Percentiles rank a stretch among this genome's conserved stretches.
Conservation (phyloP, 2,113 vertebrate genomes). For the Menura novaehollandiae region DNA sequence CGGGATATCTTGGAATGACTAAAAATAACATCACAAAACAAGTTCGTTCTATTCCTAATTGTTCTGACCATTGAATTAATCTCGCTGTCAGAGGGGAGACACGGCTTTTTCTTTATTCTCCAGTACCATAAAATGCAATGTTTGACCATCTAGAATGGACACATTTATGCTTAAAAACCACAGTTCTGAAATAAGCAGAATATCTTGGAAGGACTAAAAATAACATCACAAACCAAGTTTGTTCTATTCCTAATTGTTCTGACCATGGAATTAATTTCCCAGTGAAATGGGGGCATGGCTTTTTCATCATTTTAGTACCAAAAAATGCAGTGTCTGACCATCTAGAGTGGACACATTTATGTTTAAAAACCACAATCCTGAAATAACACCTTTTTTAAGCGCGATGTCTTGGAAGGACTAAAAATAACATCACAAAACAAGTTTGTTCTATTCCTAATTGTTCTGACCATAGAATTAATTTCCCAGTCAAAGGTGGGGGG, state of each 20-base stretch:
- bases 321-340: background rate
- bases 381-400: background rate
- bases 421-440: slow-evolving; percentile 66
- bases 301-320: slow-evolving; percentile 76
- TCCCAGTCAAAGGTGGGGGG: slow-evolving; percentile 84
- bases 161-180: background rate
- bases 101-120: slow-evolving; percentile 82
- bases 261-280: slow-evolving; percentile 86
- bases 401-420: background rate
- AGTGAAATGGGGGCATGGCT: slow-evolving; percentile 80
- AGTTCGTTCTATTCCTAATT: slow-evolving; percentile 76
- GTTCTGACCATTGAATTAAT: slow-evolving; percentile 85
- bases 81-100: slow-evolving; percentile 82
- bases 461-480: slow-evolving; percentile 88
- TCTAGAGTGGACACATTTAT: too few relatives aligned
- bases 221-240: slow-evolving; percentile 58
- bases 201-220: slow-evolving; percentile 50
- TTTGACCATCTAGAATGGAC: background rate
- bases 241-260: slow-evolving; percentile 79
- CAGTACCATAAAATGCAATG: background rate
- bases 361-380: background rate
- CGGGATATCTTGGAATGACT: background rate
- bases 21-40: slow-evolving; percentile 59
- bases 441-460: slow-evolving; percentile 79
- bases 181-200: background rate